These are phyloP conservation scores for Spinus olivaceus DNA, from an alignment of 2,797 vertebrate genomes.

Conservation along the genomic window DNA sequence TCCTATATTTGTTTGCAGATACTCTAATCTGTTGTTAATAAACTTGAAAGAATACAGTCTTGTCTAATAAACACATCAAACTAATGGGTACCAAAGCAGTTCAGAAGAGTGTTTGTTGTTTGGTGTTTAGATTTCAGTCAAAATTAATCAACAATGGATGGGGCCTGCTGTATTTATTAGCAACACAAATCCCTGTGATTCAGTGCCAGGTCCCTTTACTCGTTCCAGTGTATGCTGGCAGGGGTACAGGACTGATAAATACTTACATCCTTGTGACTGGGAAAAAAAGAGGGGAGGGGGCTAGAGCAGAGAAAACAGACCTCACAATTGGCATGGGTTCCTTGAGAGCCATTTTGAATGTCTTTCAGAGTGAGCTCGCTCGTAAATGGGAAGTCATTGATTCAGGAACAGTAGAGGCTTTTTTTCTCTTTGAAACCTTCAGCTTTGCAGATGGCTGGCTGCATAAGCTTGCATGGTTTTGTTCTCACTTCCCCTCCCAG, in stretches of 20 bases:
- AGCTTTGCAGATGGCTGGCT: slow-evolving; percentile 75
- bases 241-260: slow-evolving; percentile 73
- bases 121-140: slow-evolving; percentile 80
- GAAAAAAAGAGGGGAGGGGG: slow-evolving; percentile 55
- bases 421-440: slow-evolving; percentile 66
- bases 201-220: slow-evolving; percentile 76
- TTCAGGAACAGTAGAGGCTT: slow-evolving; percentile 72
- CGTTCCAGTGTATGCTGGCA: slow-evolving; percentile 72
- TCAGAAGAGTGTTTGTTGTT: slow-evolving; percentile 77
- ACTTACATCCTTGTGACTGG: slow-evolving; percentile 71
- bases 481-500: slow-evolving; percentile 50
- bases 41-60: slow-evolving; percentile 75
- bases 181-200: slow-evolving; percentile 76
- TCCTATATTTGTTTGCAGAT: slow-evolving; percentile 72
- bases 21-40: slow-evolving; percentile 78
- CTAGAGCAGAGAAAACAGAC: slow-evolving; percentile 60
- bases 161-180: slow-evolving; percentile 76
- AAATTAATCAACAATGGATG: slow-evolving; percentile 79
- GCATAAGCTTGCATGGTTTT: slow-evolving; percentile 68
- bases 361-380: slow-evolving; percentile 19
- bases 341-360: slow-evolving; percentile 78
- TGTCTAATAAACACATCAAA: slow-evolving; percentile 80
- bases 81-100: slow-evolving; percentile 72
- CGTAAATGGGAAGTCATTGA: slow-evolving; percentile 77
- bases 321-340: slow-evolving; percentile 69